Base-by-base conservation (phyloP, 1,140 invertebrate species). In the Lethrus apterus region DNA sequence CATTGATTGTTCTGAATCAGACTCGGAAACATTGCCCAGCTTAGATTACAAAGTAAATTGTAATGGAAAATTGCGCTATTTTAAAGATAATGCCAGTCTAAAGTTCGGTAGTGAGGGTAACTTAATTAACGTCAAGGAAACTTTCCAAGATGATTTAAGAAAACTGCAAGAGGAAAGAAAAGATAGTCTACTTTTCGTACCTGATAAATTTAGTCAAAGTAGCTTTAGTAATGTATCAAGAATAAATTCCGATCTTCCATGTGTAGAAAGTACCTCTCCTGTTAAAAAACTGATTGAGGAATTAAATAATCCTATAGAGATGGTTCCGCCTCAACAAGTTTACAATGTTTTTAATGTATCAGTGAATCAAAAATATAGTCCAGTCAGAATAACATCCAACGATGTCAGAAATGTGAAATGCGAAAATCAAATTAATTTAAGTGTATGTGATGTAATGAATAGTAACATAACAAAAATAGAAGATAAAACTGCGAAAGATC, bases 1-100 rank as follows among this genome's bases (percentile, higher is more conserved):
- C 52, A 81, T 84, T 11, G 82, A 84, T 54, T 66, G 59, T 19
- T 76, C 74, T 7, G 79, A 81, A 53, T 75, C 77, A 2, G 77
- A 79, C 52, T 74, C 72, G 2, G 75, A 78, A 46, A 65, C 70
- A 14, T 50, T 76, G 30, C 66, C 58, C 19, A 70, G 65, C 48
- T 48, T 67, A 34, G 61, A 63, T 32, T 57, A 60, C 48, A 53
- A 50, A 35, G 15, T 35, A 15, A 50, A 50, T 11, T 58, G 54
- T 40, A 60, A 58, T 35, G 53, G 60, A 10, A 50, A 58, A 45
- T 53, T 48, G 17, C 40, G 51, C 5, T 49, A 46, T 13, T 57
- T 53, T 21, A 53, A 56, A 20, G 64, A 66, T 45, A 59, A 47
- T 48, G 54, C 52, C 14, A 56, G 54, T 45, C 40, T 66, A 14